phyloP scores from a whole-genome alignment of 2,888 invertebrate species.

The Plusia festucae region DNA sequence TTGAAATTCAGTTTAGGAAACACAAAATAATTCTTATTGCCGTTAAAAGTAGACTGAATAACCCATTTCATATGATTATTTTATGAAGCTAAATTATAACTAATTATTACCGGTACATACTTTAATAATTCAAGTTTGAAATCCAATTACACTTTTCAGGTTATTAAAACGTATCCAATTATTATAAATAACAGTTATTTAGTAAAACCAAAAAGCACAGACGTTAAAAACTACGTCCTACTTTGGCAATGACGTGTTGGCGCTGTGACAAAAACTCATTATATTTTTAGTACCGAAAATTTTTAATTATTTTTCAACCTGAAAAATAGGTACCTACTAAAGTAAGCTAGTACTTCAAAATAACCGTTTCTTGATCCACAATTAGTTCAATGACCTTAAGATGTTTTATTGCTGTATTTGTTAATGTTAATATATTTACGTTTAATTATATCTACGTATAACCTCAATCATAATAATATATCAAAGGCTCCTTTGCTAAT shows the following conservation, averaged over 20 bases:
- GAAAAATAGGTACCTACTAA: no score
- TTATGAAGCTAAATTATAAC: no score
- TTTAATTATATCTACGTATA: background rate
- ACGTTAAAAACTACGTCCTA: slow-evolving; percentile 43
- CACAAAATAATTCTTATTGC: no score
- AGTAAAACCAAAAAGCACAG: slow-evolving; percentile 51
- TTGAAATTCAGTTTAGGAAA: no score
- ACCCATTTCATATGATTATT: no score
- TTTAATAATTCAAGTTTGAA: no score
- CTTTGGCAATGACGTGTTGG: slow-evolving; percentile 57
- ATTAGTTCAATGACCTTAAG: no score
- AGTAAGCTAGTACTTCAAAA: no score
- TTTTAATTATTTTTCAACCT: slow-evolving; percentile 13
- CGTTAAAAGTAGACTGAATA: no score
- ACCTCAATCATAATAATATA: background rate
- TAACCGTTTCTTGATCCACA: no score
- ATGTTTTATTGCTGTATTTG: background rate
- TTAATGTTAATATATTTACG: background rate
- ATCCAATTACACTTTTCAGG: slow-evolving; percentile 39
- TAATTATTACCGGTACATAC: no score
- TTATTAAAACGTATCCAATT: slow-evolving; percentile 46
- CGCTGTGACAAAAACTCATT: slow-evolving; percentile 64
- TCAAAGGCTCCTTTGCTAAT: slow-evolving; percentile 10
- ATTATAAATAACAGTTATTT: slow-evolving; percentile 47
- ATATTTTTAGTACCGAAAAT: slow-evolving; percentile 30